Evolutionary conservation across 2,797 vertebrate genomes (phyloP).

Genomic region (Falco berigora): DNA sequence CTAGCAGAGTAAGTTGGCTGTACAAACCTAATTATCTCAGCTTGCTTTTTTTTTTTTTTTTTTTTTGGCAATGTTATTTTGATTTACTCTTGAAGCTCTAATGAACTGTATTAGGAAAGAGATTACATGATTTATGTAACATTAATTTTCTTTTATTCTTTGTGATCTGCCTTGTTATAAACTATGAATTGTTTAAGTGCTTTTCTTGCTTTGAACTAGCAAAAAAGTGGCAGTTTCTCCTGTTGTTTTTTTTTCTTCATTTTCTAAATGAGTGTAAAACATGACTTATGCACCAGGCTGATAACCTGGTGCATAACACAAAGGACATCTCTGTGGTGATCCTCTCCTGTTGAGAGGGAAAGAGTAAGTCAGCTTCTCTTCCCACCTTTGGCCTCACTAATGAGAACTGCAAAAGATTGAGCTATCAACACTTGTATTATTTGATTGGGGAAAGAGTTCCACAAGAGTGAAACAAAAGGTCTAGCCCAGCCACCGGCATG

Average conservation of each 20-base stretch:
- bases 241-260: background rate
- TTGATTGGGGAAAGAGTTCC: background rate
- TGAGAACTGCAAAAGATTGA: background rate
- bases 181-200: slow-evolving; percentile 57
- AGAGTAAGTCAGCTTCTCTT: background rate
- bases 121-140: slow-evolving; percentile 57
- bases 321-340: background rate
- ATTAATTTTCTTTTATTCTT: slow-evolving; percentile 64
- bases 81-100: slow-evolving; percentile 52
- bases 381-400: background rate
- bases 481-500: background rate
- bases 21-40: slow-evolving; percentile 36
- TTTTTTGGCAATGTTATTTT: slow-evolving; percentile 18
- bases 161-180: slow-evolving; percentile 57
- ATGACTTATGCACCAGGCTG: background rate
- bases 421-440: background rate
- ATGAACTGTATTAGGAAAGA: slow-evolving; percentile 42
- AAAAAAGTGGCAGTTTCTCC: slow-evolving; percentile 24
- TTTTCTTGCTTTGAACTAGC: slow-evolving; percentile 62
- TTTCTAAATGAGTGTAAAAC: background rate
- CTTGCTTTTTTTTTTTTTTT: background rate
- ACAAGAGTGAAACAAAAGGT: background rate
- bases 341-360: background rate
- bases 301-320: background rate
- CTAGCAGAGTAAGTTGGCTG: background rate